These are phyloP conservation scores for Clepsis dumicolana DNA, from an alignment of 2,888 invertebrate genomes.

Conservation along the genomic window DNA sequence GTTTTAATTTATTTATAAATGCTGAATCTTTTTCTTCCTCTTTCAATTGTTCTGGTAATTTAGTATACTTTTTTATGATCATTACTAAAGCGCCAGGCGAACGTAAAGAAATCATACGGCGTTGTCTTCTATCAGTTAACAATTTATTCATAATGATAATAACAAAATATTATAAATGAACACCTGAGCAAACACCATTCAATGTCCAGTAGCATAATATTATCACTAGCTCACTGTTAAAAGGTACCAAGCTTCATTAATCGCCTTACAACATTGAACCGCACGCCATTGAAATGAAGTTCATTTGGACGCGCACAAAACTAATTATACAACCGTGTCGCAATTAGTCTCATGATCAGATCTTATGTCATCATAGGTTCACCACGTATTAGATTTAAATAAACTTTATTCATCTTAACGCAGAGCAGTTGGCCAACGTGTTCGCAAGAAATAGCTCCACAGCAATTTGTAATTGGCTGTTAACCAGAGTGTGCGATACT, in stretches of 20 bases:
- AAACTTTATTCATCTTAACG: constrained; percentile 19
- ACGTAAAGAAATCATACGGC: no score
- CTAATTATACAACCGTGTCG: not conserved
- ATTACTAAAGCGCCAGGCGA: no score
- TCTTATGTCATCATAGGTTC: constrained; percentile 4
- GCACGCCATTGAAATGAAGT: not conserved
- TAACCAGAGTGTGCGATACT: not conserved
- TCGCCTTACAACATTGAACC: not conserved
- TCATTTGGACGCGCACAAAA: not conserved
- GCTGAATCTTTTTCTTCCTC: no score
- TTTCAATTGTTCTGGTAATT: no score
- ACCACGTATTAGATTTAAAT: constrained; percentile 29
- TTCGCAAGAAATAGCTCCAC: constrained; percentile 25
- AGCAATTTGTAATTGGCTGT: constrained; percentile 10
- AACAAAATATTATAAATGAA: not conserved
- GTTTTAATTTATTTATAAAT: no score
- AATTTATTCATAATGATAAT: no score
- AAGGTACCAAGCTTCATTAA: not conserved
- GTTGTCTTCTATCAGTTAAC: no score
- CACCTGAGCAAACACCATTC: no score
- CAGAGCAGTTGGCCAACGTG: constrained; percentile 40
- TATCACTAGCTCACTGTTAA: not conserved
- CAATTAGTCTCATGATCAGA: not conserved
- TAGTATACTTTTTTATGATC: no score
- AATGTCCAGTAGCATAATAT: not conserved